Percentiles rank a stretch among this genome's conserved stretches.
Evolutionary conservation across 92 coral and sea anemone genomes (phyloP).

Genomic region (Umimayanthus chanpuru): DNA sequence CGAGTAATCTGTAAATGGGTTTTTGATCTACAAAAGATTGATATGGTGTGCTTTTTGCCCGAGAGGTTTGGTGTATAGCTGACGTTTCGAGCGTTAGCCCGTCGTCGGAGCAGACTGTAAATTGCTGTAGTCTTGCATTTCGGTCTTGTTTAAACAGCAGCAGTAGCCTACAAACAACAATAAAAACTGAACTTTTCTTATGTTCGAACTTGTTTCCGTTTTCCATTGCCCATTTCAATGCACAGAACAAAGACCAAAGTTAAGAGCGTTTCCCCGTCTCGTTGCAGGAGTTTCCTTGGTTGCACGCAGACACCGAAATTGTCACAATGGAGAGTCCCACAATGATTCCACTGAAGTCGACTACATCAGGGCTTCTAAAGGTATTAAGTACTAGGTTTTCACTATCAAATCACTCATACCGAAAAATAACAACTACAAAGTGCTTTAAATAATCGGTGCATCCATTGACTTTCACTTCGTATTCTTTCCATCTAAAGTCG

Average conservation of each 20-base stretch:
- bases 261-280: background rate
- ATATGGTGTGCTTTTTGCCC: too few species aligned
- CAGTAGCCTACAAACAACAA: too few species aligned
- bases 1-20: too few species aligned
- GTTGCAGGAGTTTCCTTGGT: slow-evolving; percentile 94
- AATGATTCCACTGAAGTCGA: slow-evolving; percentile 89
- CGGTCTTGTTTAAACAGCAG: too few species aligned
- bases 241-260: too few species aligned
- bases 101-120: too few species aligned
- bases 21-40: too few species aligned
- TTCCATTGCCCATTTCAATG: too few species aligned
- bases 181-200: background rate
- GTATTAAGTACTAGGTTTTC: slow-evolving; percentile 29
- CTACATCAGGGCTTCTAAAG: slow-evolving; percentile 81
- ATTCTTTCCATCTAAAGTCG: too few species aligned
- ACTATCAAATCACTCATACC: background rate
- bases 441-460: background rate
- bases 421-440: background rate
- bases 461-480: background rate
- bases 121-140: too few species aligned
- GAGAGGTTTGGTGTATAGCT: too few species aligned
- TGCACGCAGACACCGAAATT: slow-evolving; percentile 70
- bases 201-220: background rate
- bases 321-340: slow-evolving; percentile 54
- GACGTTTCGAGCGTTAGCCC: too few species aligned